Evolutionary conservation across 2,888 invertebrate genomes (phyloP).

Genomic region (Phortica magna): DNA sequence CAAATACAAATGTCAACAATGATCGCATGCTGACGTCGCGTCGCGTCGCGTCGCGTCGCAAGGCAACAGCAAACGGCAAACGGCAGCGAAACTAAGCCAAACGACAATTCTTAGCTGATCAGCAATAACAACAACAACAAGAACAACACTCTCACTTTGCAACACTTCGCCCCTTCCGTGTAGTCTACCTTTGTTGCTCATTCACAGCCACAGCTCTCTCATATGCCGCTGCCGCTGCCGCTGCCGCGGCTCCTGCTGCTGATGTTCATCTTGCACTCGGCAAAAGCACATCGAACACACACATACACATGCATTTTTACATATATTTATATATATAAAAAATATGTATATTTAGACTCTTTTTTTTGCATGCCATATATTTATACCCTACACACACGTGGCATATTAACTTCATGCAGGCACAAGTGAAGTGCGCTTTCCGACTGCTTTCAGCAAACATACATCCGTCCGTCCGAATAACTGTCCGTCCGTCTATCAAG

Average conservation of each 20-base stretch:
- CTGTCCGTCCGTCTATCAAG: too few relatives aligned
- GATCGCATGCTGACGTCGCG: slow-evolving; percentile 5
- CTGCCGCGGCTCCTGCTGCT: neutral
- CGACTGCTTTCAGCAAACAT: too few relatives aligned
- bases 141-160: too few relatives aligned
- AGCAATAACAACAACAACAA: too few relatives aligned
- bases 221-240: too few relatives aligned
- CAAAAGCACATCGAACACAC: neutral
- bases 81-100: neutral
- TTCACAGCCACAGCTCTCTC: neutral
- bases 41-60: neutral
- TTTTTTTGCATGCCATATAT: neutral
- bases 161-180: too few relatives aligned
- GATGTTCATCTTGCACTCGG: neutral
- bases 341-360: neutral
- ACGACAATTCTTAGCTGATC: neutral
- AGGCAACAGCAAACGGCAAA: neutral
- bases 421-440: too few relatives aligned
- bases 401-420: too few relatives aligned
- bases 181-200: neutral
- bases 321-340: too few relatives aligned
- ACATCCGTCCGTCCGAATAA: too few relatives aligned
- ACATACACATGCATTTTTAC: too few relatives aligned
- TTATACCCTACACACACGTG: too few relatives aligned
- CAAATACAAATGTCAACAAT: neutral